phyloP scores from a whole-genome alignment of 1,140 invertebrate species.

The Sesamia nonagrioides region DNA sequence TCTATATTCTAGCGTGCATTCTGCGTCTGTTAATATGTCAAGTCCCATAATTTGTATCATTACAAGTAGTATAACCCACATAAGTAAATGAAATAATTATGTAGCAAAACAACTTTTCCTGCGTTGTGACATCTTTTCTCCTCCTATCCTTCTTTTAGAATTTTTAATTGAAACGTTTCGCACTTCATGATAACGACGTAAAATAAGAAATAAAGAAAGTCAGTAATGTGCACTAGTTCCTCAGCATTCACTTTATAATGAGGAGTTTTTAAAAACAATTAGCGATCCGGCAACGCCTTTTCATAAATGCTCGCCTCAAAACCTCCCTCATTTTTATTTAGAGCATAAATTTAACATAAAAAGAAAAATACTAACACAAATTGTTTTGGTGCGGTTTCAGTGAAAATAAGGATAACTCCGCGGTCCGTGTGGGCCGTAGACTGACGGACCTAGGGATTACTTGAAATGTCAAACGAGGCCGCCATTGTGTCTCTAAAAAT shows the following conservation, averaged over 20 bases:
- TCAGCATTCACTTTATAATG: constrained; percentile 21
- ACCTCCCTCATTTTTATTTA: not conserved
- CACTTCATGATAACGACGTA: not conserved
- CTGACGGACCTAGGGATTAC: not conserved
- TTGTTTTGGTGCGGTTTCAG: not conserved
- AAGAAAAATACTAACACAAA: not conserved
- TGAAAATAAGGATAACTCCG: not conserved
- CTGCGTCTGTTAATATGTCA: too few relatives aligned
- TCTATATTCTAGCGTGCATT: too few relatives aligned
- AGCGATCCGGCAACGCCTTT: not conserved
- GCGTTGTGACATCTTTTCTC: not conserved
- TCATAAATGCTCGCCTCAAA: not conserved
- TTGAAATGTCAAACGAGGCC: not conserved
- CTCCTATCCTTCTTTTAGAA: too few relatives aligned
- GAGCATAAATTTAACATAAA: not conserved
- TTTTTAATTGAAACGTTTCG: not conserved
- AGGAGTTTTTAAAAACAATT: constrained; percentile 22
- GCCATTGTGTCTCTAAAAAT: not conserved
- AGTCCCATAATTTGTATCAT: too few relatives aligned
- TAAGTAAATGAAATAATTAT: too few relatives aligned
- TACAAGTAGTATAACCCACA: too few relatives aligned
- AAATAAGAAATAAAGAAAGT: constrained; percentile 1
- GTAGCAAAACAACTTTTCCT: too few relatives aligned
- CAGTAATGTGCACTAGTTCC: constrained; percentile 2
- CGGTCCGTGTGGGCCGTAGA: not conserved